Evolutionary conservation across 2,888 invertebrate genomes (phyloP).

Genomic region (Sesia bembeciformis): DNA sequence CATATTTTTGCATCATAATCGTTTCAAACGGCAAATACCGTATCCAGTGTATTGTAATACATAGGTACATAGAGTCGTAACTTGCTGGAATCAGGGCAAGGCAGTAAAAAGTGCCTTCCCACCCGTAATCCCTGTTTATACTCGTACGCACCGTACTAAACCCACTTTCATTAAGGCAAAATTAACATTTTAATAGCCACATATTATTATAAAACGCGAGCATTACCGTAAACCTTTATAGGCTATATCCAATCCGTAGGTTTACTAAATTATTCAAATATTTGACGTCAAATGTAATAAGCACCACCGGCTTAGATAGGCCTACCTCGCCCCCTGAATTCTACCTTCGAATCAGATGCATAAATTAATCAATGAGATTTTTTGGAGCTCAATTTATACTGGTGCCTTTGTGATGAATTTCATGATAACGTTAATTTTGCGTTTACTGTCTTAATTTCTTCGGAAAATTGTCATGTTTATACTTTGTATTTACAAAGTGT

Average conservation of each 20-base stretch:
- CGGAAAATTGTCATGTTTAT: too few species aligned
- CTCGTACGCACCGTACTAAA: slow-evolving; percentile 50
- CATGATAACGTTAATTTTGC: too few species aligned
- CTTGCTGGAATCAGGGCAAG: slow-evolving; percentile 43
- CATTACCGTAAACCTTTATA: slow-evolving; percentile 46
- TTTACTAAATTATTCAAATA: slow-evolving; percentile 21
- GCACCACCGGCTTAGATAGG: too few species aligned
- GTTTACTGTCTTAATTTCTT: too few species aligned
- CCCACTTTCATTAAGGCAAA: slow-evolving; percentile 64
- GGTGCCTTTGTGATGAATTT: too few species aligned
- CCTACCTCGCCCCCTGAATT: too few species aligned
- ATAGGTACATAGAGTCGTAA: slow-evolving; percentile 12
- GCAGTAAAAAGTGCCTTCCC: slow-evolving; percentile 56
- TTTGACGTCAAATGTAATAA: too few species aligned
- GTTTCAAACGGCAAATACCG: slow-evolving; percentile 3
- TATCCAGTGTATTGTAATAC: slow-evolving; percentile 7
- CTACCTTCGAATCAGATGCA: too few species aligned
- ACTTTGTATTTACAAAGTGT: too few species aligned
- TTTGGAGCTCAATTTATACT: too few species aligned
- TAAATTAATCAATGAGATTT: too few species aligned
- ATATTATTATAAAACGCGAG: slow-evolving; percentile 58
- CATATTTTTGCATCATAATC: not conserved
- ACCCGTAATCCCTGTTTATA: slow-evolving; percentile 59
- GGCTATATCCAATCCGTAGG: slow-evolving; percentile 24
- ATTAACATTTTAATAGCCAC: slow-evolving; percentile 71